Evolutionary conservation across 2,797 vertebrate species (phyloP), one percentile per base, ranked within the genome.

Genomic region (Periparus ater): DNA sequence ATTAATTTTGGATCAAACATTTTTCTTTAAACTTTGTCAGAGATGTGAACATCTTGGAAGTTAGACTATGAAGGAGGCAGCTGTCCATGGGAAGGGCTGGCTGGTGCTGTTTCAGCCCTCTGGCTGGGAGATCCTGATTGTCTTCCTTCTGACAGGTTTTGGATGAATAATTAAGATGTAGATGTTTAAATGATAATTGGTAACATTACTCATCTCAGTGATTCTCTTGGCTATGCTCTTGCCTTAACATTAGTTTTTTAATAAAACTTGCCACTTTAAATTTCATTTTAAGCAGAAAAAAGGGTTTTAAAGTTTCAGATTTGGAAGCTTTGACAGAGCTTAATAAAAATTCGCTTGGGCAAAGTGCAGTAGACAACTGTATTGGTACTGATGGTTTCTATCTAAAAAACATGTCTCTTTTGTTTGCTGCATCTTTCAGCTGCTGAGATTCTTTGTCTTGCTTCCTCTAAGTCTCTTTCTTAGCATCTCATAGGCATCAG

Each of bases 111-210:
- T 84, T 91, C 55, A 72, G 13, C 71, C 45, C 15, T 70, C 84
- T 93, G 91, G 65, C 55, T 60, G 50, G 42, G 86, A 65, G 14
- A 65, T 61, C 23, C 61, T 65, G 36, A 10, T 5, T 63, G 20
- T 42, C 32, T 38, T 55, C 17, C 68, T 92, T 50, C 42, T 88
- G 65, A 18, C 50, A 47, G 57, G 12, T 60, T 74, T 25, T 57
- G 53, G 48, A 82, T 67, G 42, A 11, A 38, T 67, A 6, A n/a
- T 65, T 47, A 51, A 76, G 60, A 78, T 29, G 40, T 30, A 55
- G 66, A 76, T 44, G 29, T 87, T 93, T 61, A 77, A 91, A 94
- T 74, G 19, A 51, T 72, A 82, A 83, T 89, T 85, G 92, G 55
- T 85, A 77, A 65, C 48, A 58, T 47, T 25, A 17, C 45, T 80